phyloP scores from a whole-genome alignment of 2,888 invertebrate genomes.

The Sericinus montela region DNA sequence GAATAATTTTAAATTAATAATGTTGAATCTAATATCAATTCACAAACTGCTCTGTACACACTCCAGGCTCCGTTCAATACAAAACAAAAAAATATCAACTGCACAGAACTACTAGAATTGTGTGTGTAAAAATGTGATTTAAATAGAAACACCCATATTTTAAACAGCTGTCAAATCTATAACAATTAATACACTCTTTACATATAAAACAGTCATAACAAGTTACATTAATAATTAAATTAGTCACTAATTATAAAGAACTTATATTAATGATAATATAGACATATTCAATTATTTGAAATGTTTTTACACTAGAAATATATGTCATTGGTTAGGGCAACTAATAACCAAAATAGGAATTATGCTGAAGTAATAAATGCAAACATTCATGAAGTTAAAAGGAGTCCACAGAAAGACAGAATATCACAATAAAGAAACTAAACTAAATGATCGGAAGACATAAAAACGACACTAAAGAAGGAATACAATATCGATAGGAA shows the following conservation, averaged over 20 bases:
- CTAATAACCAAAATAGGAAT: too few species aligned
- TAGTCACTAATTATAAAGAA: background rate
- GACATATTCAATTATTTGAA: background rate
- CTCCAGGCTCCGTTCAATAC: background rate
- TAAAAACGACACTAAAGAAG: too few species aligned
- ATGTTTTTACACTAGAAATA: background rate
- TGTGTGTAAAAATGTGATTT: background rate
- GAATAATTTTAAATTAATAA: constrained; percentile 19
- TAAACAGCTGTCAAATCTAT: background rate
- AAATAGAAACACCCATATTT: background rate
- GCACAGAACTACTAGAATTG: too few species aligned
- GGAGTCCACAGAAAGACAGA: too few species aligned
- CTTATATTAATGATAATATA: background rate
- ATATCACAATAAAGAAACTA: too few species aligned
- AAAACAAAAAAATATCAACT: too few species aligned
- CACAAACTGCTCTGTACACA: constrained; percentile 19
- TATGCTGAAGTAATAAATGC: too few species aligned
- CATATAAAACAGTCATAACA: constrained; percentile 3
- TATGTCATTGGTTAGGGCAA: too few species aligned
- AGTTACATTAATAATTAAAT: background rate
- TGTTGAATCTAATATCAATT: constrained; percentile 43
- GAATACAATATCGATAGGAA: too few species aligned
- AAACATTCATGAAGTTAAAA: too few species aligned
- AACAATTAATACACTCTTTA: constrained; percentile 7
- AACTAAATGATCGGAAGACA: too few species aligned